Base-by-base conservation (phyloP, 2,888 invertebrate species). In the Schizotus pectinicornis region DNA sequence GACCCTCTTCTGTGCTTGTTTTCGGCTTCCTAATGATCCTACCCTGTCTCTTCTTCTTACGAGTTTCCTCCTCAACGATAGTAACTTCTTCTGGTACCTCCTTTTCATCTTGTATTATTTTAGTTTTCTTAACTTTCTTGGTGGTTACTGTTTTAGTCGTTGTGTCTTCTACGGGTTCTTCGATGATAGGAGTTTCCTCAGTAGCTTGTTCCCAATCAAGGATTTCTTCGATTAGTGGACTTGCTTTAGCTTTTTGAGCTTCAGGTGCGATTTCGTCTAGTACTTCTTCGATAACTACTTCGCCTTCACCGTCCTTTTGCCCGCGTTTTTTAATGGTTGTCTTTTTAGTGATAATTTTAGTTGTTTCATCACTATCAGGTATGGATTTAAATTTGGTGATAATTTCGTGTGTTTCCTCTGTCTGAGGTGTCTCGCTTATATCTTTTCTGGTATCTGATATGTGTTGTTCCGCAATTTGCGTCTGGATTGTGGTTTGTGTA, bases 321-420 rank as follows among this genome's bases (percentile, higher is more conserved):
- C 73, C 67, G 2, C 63, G 63, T 58, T 68, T 83, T 65, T 82
- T 77, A 53, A 84, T 68, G 56, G 83, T 82, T 0, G 85, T 86
- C 66, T 85, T 70, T 72, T 85, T 86, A 1, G 85, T 85, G 74
- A 84, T 82, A 11, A 84, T 79, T 76, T 83, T 82, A 57, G 80
- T 81, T 6, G 83, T 82, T 75, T 84, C 83, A n/a, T 77, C 76
- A 52, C 80, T 79, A 14, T 81, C 84, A 7, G 84, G 81, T 37
- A 79, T 74, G 73, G 81, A 79, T 64, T 83, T 77, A 66, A 86
- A 86, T 76, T 84, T 85, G 0, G 85, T 86, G 35, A 86, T 74
- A 11, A 85, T 85, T 80, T 86, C 86, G 76, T 85, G 84, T 38
- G 81, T 81, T 81, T 85, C 85, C 78, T 85, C 71, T 61, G 69